Conservation (phyloP, 2,113 vertebrate species). For the Phoxinus phoxinus region DNA sequence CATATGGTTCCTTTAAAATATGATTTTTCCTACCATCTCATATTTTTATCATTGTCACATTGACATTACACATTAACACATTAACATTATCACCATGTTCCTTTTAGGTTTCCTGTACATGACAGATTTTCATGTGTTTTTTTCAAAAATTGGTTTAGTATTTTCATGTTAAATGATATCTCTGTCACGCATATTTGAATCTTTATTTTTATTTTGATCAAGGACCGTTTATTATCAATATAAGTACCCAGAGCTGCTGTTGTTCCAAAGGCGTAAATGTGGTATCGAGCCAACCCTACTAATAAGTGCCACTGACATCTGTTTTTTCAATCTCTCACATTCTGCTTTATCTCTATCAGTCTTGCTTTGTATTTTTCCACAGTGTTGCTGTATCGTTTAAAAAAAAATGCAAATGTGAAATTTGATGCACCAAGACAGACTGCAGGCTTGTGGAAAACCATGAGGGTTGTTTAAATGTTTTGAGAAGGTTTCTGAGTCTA, state of each 20-base stretch:
- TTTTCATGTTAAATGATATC: background rate
- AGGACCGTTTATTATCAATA: background rate
- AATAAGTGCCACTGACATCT: background rate
- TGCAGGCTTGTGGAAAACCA: background rate
- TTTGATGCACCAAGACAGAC: slow-evolving; percentile 36
- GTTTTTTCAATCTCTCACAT: background rate
- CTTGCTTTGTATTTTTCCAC: background rate
- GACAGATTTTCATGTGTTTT: background rate
- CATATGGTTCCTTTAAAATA: too few relatives aligned
- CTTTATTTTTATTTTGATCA: background rate
- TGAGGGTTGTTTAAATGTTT: slow-evolving; percentile 1
- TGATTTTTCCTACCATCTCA: too few relatives aligned
- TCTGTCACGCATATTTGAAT: background rate
- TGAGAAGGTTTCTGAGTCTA: background rate
- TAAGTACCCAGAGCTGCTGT: background rate
- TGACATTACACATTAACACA: too few relatives aligned
- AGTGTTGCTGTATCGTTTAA: background rate
- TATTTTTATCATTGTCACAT: too few relatives aligned
- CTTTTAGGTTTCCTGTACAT: too few relatives aligned
- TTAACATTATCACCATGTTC: too few relatives aligned
- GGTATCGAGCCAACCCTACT: background rate
- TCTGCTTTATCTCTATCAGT: slow-evolving; percentile 29
- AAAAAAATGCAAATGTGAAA: background rate
- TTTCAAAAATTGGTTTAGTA: background rate
- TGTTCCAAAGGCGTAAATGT: background rate